These are phyloP conservation scores for Laticauda colubrina DNA, from an alignment of 2,113 vertebrate species.

Conservation along the genomic window DNA sequence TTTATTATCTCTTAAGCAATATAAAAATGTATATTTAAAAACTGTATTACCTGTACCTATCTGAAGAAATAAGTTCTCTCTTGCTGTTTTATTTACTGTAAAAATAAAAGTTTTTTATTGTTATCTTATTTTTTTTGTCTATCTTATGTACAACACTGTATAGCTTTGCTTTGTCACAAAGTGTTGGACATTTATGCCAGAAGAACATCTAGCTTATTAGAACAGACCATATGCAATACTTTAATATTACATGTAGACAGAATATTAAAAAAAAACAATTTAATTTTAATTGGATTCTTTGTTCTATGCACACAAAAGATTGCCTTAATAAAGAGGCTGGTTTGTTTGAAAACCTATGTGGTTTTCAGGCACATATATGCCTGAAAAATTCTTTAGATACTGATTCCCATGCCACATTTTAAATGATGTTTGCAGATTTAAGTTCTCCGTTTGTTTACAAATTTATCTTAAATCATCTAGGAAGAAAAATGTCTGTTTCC, in stretches of 20 bases:
- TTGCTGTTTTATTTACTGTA: neutral
- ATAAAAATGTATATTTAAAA: neutral
- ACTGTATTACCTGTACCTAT: neutral
- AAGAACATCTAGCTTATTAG: neutral
- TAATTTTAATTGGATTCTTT: neutral
- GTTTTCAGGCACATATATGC: neutral
- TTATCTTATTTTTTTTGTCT: neutral
- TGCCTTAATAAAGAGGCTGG: neutral
- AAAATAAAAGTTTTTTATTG: neutral
- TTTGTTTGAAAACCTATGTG: neutral
- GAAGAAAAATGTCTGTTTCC: constrained; percentile 78
- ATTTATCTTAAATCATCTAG: constrained; percentile 49
- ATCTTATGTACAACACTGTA: neutral
- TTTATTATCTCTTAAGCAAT: neutral
- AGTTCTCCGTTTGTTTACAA: neutral
- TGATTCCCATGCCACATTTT: neutral
- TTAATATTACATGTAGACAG: neutral
- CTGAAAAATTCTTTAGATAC: neutral
- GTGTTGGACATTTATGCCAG: neutral
- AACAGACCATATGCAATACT: neutral
- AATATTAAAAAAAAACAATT: neutral
- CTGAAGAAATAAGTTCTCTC: neutral
- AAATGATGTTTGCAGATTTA: neutral
- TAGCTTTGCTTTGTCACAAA: neutral
- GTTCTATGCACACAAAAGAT: neutral